A percentile compares a stretch with the other conserved stretches of the same genome.
Conservation (phyloP, 2,888 invertebrate species). For the Drosophila longiperda region DNA sequence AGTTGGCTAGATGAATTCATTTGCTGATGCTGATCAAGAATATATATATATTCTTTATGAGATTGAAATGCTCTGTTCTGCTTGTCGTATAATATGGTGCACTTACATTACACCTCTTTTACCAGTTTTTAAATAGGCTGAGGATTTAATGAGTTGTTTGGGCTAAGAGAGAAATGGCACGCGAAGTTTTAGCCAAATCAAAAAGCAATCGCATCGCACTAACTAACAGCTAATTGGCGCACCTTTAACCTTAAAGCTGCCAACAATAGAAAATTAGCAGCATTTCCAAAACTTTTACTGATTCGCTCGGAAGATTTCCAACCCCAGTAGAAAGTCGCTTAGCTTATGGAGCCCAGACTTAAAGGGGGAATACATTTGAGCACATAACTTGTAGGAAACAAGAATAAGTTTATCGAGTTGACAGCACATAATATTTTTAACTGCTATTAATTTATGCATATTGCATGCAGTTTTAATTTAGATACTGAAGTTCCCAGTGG, state of each 20-base stretch:
- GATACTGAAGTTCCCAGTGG: background rate
- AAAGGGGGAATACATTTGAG: background rate
- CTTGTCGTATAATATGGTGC: background rate
- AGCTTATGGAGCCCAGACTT: background rate
- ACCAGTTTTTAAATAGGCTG: background rate
- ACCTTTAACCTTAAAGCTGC: conserved; percentile 61
- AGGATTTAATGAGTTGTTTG: background rate
- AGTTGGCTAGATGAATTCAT: background rate
- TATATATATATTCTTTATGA: background rate
- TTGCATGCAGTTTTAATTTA: background rate
- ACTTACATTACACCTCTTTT: background rate
- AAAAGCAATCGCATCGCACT: conserved; percentile 57
- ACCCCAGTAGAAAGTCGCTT: conserved; percentile 49
- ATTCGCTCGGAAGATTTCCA: conserved; percentile 41
- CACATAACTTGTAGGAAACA: background rate
- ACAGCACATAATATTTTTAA: background rate
- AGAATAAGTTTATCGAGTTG: background rate
- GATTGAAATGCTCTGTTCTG: background rate
- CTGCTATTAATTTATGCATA: background rate
- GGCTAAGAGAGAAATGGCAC: conserved; percentile 33
- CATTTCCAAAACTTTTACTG: conserved; percentile 47
- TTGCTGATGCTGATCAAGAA: background rate
- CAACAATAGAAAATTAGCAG: conserved; percentile 54
- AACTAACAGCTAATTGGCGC: conserved; percentile 62
- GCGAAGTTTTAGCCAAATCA: conserved; percentile 44